A percentile compares a stretch with the other conserved stretches of the same genome.
Evolutionary conservation across 2,888 invertebrate species (phyloP).

Genomic region (Siphonodentalium dalli): DNA sequence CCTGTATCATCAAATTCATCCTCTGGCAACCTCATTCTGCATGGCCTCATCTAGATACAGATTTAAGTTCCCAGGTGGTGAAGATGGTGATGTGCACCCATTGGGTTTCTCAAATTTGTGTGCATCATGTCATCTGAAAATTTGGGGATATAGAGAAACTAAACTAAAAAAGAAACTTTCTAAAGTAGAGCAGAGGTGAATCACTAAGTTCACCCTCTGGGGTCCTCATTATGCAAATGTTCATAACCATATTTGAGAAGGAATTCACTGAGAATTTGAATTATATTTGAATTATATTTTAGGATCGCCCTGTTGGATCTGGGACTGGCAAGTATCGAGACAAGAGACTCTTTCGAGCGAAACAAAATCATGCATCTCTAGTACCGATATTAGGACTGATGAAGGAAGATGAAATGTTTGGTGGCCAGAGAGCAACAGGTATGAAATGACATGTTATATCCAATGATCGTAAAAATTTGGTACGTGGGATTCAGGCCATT

Average conservation of each 20-base stretch:
- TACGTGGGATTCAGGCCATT: too few relatives aligned
- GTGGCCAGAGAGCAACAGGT: too few relatives aligned
- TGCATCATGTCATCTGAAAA: not conserved
- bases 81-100: too few relatives aligned
- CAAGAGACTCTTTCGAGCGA: slow-evolving; percentile 66
- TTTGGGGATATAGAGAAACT: too few relatives aligned
- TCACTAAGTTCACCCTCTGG: too few relatives aligned
- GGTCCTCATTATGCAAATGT: too few relatives aligned
- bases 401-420: slow-evolving; percentile 66
- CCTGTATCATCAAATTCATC: not conserved
- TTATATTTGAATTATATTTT: slow-evolving; percentile 23
- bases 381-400: slow-evolving; percentile 68
- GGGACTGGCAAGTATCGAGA: slow-evolving; percentile 69
- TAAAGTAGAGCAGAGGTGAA: too few relatives aligned
- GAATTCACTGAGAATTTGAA: not conserved
- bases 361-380: slow-evolving; percentile 67
- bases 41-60: too few relatives aligned
- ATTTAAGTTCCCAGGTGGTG: too few relatives aligned
- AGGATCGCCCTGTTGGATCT: slow-evolving; percentile 69
- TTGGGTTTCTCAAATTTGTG: not conserved
- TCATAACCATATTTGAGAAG: not conserved
- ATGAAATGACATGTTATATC: slow-evolving; percentile 1
- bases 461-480: not conserved
- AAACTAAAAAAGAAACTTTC: too few relatives aligned
- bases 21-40: too few relatives aligned